A percentile compares a stretch with the other conserved stretches of the same genome.
Conservation (phyloP, 2,797 vertebrate genomes). For the Pachyuromys duprasi region DNA sequence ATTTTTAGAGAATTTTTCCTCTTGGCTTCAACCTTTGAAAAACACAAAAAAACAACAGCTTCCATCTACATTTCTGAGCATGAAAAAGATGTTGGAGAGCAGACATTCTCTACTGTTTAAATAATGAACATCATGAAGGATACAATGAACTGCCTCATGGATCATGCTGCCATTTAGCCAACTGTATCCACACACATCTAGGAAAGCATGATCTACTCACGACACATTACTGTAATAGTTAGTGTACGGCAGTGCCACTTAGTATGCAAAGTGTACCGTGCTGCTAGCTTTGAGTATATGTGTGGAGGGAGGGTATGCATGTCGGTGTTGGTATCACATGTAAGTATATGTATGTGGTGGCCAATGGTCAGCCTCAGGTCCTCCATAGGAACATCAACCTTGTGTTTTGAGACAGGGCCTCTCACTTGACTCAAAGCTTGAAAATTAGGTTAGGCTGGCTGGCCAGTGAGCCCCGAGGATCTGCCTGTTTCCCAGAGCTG, state of each 20-base stretch:
- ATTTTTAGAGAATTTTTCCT: neutral
- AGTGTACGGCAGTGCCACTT: neutral
- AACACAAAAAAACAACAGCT: neutral
- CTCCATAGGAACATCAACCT: neutral
- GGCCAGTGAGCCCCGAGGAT: neutral
- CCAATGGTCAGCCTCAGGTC: neutral
- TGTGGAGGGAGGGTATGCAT: too few relatives aligned
- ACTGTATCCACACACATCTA: rapidly evolving
- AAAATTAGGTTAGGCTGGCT: neutral
- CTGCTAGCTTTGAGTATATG: neutral
- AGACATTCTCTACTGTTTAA: neutral
- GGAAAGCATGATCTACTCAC: neutral
- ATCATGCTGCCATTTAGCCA: neutral
- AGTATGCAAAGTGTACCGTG: neutral
- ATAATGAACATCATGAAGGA: neutral
- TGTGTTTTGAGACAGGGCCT: neutral
- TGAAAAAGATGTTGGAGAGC: neutral
- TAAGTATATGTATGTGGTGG: neutral
- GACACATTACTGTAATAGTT: neutral
- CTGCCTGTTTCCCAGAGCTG: neutral
- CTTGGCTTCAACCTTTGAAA: neutral
- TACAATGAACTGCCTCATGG: neutral
- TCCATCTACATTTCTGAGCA: neutral
- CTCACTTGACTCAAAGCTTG: neutral
- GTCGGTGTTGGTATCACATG: neutral